Evolutionary conservation across 2,113 vertebrate genomes (phyloP).

Genomic region (Cheilinus undulatus): DNA sequence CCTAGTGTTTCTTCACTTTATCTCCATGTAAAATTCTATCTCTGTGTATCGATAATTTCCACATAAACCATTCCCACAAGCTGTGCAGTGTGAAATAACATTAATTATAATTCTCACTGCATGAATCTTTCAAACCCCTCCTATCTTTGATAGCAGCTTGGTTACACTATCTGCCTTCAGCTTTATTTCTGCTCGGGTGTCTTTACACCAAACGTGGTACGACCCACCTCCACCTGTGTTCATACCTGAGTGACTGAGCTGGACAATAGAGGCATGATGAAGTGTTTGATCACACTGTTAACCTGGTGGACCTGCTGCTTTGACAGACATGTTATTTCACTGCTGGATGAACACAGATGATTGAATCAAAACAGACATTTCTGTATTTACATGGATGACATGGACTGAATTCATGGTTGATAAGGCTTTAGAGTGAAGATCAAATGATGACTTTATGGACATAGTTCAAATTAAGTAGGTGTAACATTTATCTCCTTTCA

Average conservation of each 20-base stretch:
- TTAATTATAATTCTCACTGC: slow-evolving; percentile 4
- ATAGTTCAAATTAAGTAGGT: too few species aligned
- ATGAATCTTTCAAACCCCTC: slow-evolving; percentile 2
- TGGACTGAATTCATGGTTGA: neutral
- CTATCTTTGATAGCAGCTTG: neutral
- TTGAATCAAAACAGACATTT: neutral
- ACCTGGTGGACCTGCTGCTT: slow-evolving; percentile 2
- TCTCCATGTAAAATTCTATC: neutral
- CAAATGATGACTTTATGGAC: neutral
- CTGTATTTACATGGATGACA: neutral
- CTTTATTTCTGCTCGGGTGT: slow-evolving; percentile 33
- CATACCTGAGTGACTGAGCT: slow-evolving; percentile 30
- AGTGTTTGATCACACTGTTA: slow-evolving; percentile 31
- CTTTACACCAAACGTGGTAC: slow-evolving; percentile 17
- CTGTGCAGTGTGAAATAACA: neutral
- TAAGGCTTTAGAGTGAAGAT: neutral
- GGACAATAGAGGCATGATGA: slow-evolving; percentile 26
- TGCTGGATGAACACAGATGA: slow-evolving; percentile 1
- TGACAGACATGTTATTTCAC: slow-evolving; percentile 19
- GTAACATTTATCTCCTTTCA: too few species aligned
- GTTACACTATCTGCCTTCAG: slow-evolving; percentile 7
- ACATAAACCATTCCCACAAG: neutral
- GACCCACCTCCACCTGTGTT: neutral
- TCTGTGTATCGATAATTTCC: neutral
- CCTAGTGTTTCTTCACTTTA: too few species aligned